Base-by-base conservation (phyloP, 2,888 invertebrate genomes). In the Mimachlamys varia region DNA sequence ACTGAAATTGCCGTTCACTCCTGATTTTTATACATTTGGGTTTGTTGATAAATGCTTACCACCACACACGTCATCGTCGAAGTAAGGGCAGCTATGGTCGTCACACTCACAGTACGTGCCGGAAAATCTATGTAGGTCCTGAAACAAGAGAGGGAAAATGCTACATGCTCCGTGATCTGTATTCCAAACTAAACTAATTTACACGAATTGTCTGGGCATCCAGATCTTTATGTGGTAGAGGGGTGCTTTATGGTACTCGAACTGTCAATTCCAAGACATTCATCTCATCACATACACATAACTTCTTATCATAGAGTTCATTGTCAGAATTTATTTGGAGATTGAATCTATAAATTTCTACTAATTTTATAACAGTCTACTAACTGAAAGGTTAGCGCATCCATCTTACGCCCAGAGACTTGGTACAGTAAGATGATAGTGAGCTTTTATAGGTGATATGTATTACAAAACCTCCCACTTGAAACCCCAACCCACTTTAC, bases 91-190 rank as follows among this genome's bases (percentile, higher is more conserved):
- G 33, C 76, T 76, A 33, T 33, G 76, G 10, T 76, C 76, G 33
- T 76, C 76, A 33, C 76, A 76, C 33, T 76, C 76, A 76, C 76
- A 76, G 33, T 27, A 76, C 12, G 33, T 27, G 17, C 76, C 76
- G 12, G 76, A 76, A 76, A 76, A 76, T 76, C 76, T 27, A 27
- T 76, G 76, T 27, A 76, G 27, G 27, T 76, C 76, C 76, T 76
- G 33, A 33, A 76, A 76, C 27, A 33, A 33, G 27, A 12, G 27
- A 19, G 19, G 22, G 3, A 4, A 22, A 22, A 19, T 2, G 22
- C 4, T 58, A 58, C 22, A 10, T 19, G n/a, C 15, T 17, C 53
- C 53, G 5, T 58, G 19, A n/a, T 58, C 53, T 2, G 53, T 22
- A 58, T 27, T 12, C 33, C 76, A 12, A 33, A 10, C 17, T 62